phyloP scores from a whole-genome alignment of 2,113 vertebrate genomes.

The Tiliqua scincoides region DNA sequence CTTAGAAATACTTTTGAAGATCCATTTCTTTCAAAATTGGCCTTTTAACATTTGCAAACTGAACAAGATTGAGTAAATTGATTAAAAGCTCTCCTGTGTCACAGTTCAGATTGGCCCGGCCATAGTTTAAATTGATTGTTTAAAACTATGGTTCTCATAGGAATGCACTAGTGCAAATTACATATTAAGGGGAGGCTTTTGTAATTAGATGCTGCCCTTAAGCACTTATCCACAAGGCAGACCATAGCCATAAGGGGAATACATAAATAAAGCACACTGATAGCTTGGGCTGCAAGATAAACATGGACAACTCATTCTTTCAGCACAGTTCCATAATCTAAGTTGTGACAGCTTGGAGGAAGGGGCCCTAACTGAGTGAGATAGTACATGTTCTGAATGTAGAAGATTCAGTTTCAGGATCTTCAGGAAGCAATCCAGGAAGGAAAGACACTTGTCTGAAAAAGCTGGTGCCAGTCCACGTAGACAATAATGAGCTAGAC shows the following conservation, averaged over 20 bases:
- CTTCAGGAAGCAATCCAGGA: no score
- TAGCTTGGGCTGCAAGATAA: neutral
- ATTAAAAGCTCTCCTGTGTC: conserved; percentile 44
- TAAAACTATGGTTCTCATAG: conserved; percentile 33
- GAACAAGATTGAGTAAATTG: conserved; percentile 29
- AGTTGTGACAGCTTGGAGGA: neutral
- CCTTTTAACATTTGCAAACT: conserved; percentile 43
- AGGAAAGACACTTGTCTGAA: no score
- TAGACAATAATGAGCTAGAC: no score
- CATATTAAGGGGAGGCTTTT: conserved; percentile 16
- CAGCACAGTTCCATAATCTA: conserved; percentile 23
- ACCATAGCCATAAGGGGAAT: conserved; percentile 1
- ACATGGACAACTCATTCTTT: conserved; percentile 37
- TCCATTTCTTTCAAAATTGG: conserved; percentile 21
- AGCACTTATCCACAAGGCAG: conserved; percentile 40
- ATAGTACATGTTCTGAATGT: no score
- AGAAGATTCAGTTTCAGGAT: no score
- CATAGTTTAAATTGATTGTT: conserved; percentile 31
- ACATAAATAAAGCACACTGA: conserved; percentile 32
- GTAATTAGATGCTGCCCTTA: conserved; percentile 35
- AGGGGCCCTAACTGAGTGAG: no score
- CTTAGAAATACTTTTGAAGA: neutral
- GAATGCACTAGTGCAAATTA: conserved; percentile 42
- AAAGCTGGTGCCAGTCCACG: no score
- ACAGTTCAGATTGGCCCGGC: conserved; percentile 13